phyloP scores from a whole-genome alignment of 2,113 vertebrate species.

The Spheniscus mendiculus region DNA sequence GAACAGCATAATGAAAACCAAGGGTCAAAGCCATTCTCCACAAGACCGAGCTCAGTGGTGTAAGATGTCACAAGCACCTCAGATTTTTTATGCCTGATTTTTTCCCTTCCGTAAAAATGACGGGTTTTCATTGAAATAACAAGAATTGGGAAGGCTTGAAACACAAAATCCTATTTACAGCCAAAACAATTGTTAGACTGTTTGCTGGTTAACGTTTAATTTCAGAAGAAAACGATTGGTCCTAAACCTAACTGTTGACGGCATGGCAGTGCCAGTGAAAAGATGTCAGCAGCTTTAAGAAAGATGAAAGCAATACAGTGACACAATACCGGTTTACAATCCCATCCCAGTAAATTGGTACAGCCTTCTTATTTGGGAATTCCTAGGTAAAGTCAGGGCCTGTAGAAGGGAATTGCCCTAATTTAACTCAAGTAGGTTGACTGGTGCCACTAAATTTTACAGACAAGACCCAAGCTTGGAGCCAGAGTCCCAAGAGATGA shows the following conservation, averaged over 20 bases:
- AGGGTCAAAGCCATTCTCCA: not conserved
- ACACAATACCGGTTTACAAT: not conserved
- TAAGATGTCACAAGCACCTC: not conserved
- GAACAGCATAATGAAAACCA: not conserved
- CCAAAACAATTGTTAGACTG: not conserved
- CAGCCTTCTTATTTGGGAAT: not conserved
- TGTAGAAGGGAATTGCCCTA: not conserved
- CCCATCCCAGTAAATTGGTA: not conserved
- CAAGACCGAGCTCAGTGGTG: not conserved
- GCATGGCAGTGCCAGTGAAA: not conserved
- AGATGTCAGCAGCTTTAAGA: not conserved
- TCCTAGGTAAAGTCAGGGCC: not conserved
- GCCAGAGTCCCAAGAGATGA: not conserved
- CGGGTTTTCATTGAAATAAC: not conserved
- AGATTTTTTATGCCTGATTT: not conserved
- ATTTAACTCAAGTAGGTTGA: not conserved
- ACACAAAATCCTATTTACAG: not conserved
- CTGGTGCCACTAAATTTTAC: not conserved
- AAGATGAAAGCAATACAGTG: not conserved
- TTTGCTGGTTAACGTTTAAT: not conserved
- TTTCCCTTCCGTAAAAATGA: not conserved
- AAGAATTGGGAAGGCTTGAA: not conserved
- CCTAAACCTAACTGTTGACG: not conserved
- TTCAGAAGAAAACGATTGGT: not conserved
- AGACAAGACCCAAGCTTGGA: not conserved